These are phyloP conservation scores for Ephestia elutella DNA, from an alignment of 1,140 invertebrate species.

Conservation along the genomic window DNA sequence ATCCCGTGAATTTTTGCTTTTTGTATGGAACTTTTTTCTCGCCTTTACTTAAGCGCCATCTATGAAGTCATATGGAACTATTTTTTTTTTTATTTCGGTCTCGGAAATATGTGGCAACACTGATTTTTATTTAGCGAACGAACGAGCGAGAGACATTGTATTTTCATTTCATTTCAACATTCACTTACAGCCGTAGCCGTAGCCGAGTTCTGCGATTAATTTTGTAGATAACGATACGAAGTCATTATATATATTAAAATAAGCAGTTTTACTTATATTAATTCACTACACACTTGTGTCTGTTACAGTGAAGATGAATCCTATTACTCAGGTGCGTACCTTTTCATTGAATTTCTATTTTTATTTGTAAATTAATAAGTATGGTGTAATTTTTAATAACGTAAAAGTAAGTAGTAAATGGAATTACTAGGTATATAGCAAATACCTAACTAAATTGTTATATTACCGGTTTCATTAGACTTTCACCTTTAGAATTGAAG, in stretches of 20 bases:
- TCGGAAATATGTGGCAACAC: too few species aligned
- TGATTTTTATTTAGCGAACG: too few species aligned
- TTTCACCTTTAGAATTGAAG: background rate
- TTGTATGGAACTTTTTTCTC: too few species aligned
- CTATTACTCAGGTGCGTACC: slow-evolving; percentile 31
- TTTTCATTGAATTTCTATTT: background rate
- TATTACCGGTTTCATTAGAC: too few species aligned
- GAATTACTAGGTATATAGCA: background rate
- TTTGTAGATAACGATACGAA: slow-evolving; percentile 15
- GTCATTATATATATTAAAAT: background rate
- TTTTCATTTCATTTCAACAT: too few species aligned
- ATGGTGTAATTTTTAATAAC: background rate
- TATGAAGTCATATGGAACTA: too few species aligned
- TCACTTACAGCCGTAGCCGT: background rate
- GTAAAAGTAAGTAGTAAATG: too few species aligned
- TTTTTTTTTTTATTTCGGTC: too few species aligned
- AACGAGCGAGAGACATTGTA: too few species aligned
- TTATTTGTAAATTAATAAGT: background rate
- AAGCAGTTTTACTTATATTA: background rate
- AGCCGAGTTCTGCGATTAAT: background rate
- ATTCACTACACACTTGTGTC: background rate
- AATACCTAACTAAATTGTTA: background rate
- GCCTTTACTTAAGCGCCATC: too few species aligned
- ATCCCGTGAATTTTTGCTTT: too few species aligned
- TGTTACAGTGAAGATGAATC: slow-evolving; percentile 30